Percentiles rank a stretch among this genome's conserved stretches.
phyloP scores from a whole-genome alignment of 2,113 vertebrate species.

The Tylochromis polylepis region DNA sequence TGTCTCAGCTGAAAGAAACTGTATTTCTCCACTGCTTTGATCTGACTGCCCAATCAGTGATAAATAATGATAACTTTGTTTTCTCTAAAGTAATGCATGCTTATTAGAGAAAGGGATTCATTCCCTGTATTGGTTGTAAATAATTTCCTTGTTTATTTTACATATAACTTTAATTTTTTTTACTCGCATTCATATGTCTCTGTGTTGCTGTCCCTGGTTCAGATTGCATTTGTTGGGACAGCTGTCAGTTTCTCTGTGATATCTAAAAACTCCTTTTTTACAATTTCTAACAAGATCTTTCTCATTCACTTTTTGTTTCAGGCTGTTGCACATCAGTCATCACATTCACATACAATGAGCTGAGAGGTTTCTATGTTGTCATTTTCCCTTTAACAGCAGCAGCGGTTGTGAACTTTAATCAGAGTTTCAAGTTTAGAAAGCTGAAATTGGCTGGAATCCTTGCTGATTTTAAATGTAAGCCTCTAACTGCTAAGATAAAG shows the following conservation, averaged over 20 bases:
- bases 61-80: fast-evolving
- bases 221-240: not conserved
- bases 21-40: not conserved
- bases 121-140: not conserved
- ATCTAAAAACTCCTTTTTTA: not conserved
- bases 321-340: not conserved
- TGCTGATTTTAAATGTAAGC: not conserved
- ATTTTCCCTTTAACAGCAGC: not conserved
- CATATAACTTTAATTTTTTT: not conserved
- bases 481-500: not conserved
- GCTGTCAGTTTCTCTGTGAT: not conserved
- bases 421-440: not conserved
- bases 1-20: too few species aligned
- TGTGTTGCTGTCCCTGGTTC: not conserved
- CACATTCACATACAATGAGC: not conserved
- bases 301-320: not conserved
- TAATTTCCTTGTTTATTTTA: not conserved
- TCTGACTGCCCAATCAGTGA: not conserved
- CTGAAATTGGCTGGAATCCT: not conserved
- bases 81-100: not conserved
- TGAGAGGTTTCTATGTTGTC: not conserved
- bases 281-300: not conserved
- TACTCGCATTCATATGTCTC: not conserved
- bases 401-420: not conserved
- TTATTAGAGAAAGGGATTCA: not conserved